These are phyloP conservation scores for Drosophila lacicola DNA, from an alignment of 2,888 invertebrate species.

Conservation along the genomic window DNA sequence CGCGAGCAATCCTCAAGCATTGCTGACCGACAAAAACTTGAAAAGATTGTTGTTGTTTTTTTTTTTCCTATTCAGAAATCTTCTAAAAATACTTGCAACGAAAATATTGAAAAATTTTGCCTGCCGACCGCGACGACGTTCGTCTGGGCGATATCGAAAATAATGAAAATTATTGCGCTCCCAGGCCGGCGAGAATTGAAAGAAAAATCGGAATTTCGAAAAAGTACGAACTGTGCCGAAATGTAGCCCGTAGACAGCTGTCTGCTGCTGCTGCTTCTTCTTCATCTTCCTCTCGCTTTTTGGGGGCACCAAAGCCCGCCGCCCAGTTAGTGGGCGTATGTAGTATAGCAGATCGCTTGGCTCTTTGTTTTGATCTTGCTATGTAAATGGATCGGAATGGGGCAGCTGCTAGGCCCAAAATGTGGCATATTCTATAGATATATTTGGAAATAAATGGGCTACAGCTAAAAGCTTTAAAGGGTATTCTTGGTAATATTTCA, in stretches of 20 bases:
- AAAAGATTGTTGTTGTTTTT: slow-evolving; percentile 27
- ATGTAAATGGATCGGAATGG: slow-evolving; percentile 9
- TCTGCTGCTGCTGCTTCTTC: slow-evolving; percentile 2
- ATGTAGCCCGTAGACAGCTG: slow-evolving; percentile 32
- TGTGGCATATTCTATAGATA: slow-evolving; percentile 3
- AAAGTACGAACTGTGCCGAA: slow-evolving; percentile 38
- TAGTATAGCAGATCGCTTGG: slow-evolving; percentile 13
- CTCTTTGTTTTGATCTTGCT: slow-evolving; percentile 32
- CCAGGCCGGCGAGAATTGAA: slow-evolving; percentile 42
- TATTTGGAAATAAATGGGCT: slow-evolving; percentile 2
- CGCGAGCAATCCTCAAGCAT: slow-evolving; percentile 33
- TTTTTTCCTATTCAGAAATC: slow-evolving; percentile 45
- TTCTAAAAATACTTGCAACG: slow-evolving; percentile 76
- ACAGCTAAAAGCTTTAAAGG: not conserved
- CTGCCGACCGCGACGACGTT: slow-evolving; percentile 51
- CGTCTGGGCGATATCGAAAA: slow-evolving; percentile 64
- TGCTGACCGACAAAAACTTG: slow-evolving; percentile 52
- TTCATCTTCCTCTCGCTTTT: not conserved
- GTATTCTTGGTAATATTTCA: not conserved
- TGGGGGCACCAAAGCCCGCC: slow-evolving; percentile 5
- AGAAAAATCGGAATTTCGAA: slow-evolving; percentile 51
- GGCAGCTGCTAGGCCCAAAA: slow-evolving; percentile 5
- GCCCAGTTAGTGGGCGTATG: slow-evolving; percentile 20
- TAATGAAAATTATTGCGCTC: slow-evolving; percentile 65
- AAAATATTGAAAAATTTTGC: slow-evolving; percentile 68